Evolutionary conservation across 2,888 invertebrate species (phyloP), one percentile per base, ranked within the genome.

Genomic region (Pinctada fucata): DNA sequence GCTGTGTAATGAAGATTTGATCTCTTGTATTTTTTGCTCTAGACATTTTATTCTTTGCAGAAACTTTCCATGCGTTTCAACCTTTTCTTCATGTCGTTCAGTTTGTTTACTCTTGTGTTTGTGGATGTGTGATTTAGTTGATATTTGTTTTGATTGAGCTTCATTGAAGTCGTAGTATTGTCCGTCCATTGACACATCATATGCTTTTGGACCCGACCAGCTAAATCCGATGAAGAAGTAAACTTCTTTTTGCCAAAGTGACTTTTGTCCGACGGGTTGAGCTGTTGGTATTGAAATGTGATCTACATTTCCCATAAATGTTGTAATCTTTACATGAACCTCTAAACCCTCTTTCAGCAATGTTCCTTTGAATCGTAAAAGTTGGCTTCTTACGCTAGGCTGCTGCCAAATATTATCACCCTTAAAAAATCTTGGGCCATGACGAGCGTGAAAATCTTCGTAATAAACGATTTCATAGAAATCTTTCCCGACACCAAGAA

Each of bases 141-240:
- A n/a, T n/a, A n/a, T n/a, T n/a, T n/a, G n/a, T n/a, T n/a, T n/a
- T n/a, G n/a, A n/a, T n/a, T n/a, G n/a, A n/a, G n/a, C n/a, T n/a
- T n/a, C n/a, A n/a, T n/a, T n/a, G n/a, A n/a, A n/a, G n/a, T n/a
- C n/a, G n/a, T n/a, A n/a, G n/a, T n/a, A n/a, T n/a, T n/a, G n/a
- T n/a, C n/a, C n/a, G n/a, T n/a, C n/a, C n/a, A n/a, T n/a, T n/a
- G n/a, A n/a, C n/a, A n/a, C n/a, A n/a, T n/a, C n/a, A n/a, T 79
- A 88, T 10, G 88, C 88, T 70, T 82, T 85, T 13, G 87, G 87
- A 52, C 87, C 87, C 31, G 78, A 83, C 84, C 85, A 88, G 63
- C 84, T 83, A 76, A 88, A 87, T 10, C 88, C 88, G 51, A 88
- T 66, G 70, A 85, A 84, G 79, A 88, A 87, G 67, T 78, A 84